phyloP scores from a whole-genome alignment of 2,888 invertebrate species.

The Erebia ligea region DNA sequence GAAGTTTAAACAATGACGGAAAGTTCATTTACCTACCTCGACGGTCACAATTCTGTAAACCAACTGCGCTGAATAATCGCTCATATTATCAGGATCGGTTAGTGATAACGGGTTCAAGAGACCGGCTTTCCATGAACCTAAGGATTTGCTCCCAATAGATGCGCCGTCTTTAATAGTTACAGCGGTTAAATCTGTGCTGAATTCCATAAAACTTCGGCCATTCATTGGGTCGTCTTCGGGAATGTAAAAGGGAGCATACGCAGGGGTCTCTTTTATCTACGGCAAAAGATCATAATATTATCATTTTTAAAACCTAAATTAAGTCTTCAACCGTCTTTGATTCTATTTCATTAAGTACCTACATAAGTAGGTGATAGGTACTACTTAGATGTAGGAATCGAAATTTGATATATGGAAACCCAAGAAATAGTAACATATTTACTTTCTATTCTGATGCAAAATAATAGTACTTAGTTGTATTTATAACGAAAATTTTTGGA shows the following conservation, averaged over 20 bases:
- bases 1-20: conserved; percentile 34
- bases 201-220: conserved; percentile 89
- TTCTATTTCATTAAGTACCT: neutral
- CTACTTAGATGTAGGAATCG: too few species aligned
- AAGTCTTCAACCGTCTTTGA: neutral
- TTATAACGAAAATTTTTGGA: neutral
- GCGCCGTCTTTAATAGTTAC: conserved; percentile 89
- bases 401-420: neutral
- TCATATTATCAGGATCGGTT: conserved; percentile 86
- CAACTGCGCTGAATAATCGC: conserved; percentile 90
- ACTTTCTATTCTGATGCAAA: too few species aligned
- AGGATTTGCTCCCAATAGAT: conserved; percentile 86
- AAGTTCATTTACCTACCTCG: conserved; percentile 85
- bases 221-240: conserved; percentile 85
- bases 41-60: conserved; percentile 95
- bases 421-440: too few species aligned
- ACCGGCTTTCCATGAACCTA: conserved; percentile 92
- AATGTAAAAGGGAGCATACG: conserved; percentile 87
- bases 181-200: conserved; percentile 87
- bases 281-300: conserved; percentile 32
- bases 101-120: conserved; percentile 86
- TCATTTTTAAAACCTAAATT: neutral
- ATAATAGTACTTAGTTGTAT: neutral
- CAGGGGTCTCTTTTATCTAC: conserved; percentile 85
- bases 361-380: too few species aligned